Evolutionary conservation across 2,113 vertebrate species (phyloP).

Genomic region (Cygnus atratus): DNA sequence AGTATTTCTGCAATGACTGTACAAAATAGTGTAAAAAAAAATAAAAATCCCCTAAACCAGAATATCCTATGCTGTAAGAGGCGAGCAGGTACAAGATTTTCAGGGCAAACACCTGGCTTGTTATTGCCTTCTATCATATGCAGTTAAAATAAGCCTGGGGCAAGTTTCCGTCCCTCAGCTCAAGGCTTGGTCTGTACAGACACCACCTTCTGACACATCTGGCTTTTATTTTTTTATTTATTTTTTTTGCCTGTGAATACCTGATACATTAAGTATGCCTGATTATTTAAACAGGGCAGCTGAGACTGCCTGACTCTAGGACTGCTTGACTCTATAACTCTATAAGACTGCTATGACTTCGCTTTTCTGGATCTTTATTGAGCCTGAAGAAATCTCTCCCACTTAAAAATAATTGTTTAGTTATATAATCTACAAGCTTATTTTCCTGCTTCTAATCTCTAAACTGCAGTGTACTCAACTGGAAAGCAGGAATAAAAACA

Average conservation of each 20-base stretch:
- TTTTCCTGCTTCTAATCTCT: not conserved
- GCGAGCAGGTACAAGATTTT: not conserved
- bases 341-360: not conserved
- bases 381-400: not conserved
- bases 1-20: not conserved
- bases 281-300: not conserved
- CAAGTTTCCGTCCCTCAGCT: not conserved
- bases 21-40: not conserved
- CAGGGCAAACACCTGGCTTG: not conserved
- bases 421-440: not conserved
- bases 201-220: not conserved
- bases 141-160: not conserved
- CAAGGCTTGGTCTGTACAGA: not conserved
- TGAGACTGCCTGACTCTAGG: not conserved
- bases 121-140: not conserved
- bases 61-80: not conserved
- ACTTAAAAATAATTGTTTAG: not conserved
- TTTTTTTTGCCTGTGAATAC: not conserved
- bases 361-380: not conserved
- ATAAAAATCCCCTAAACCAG: not conserved
- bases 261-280: not conserved
- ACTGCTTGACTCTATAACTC: too few relatives aligned
- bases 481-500: not conserved
- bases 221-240: not conserved
- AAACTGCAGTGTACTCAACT: not conserved